Percentiles rank a stretch among this genome's conserved stretches.
Evolutionary conservation across 2,797 vertebrate genomes (phyloP).

Genomic region (Diceros bicornis): DNA sequence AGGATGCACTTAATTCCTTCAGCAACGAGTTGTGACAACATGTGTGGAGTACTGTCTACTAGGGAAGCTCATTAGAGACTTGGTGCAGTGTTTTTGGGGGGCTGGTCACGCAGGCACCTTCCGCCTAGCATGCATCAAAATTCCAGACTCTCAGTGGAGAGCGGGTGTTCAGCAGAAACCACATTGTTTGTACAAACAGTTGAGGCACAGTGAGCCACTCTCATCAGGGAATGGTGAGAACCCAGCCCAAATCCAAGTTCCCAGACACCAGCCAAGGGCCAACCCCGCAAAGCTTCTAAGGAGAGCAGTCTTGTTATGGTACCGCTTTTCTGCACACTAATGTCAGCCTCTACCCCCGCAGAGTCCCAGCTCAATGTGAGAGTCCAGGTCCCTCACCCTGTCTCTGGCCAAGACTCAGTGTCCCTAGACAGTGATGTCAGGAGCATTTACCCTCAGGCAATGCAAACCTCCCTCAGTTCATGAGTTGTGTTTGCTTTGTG

Average conservation of each 20-base stretch:
- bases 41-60: too few species aligned
- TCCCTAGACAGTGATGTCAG: background rate
- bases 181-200: rapidly evolving
- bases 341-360: rapidly evolving
- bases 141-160: background rate
- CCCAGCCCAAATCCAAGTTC: background rate
- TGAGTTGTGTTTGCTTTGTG: background rate
- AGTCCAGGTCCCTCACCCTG: background rate
- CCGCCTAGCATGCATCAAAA: background rate
- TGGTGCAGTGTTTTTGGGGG: too few species aligned
- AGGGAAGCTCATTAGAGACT: too few species aligned
- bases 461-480: background rate
- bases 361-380: background rate
- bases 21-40: too few species aligned
- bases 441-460: background rate
- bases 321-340: rapidly evolving
- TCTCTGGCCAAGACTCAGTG: background rate
- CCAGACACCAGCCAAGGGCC: background rate
- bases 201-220: background rate
- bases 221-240: too few species aligned
- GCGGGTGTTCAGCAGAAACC: background rate
- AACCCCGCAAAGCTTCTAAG: background rate
- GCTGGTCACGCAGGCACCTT: background rate
- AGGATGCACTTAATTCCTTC: too few species aligned
- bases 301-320: background rate